Base-by-base conservation (phyloP, 2,113 vertebrate species). In the Pantherophis guttatus region DNA sequence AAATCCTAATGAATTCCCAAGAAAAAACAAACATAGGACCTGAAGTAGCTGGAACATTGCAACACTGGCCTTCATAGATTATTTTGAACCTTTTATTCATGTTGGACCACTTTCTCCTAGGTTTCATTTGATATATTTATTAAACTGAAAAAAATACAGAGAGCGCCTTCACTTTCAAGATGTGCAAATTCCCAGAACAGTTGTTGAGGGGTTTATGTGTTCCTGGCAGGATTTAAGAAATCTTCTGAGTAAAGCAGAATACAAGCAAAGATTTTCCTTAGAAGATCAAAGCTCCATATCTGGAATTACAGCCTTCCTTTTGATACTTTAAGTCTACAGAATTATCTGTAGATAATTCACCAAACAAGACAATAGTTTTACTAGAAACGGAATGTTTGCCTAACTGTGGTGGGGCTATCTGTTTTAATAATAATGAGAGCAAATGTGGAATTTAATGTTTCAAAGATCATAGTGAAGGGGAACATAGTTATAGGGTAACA, bases 261-360 rank as follows among this genome's bases (percentile, higher is more conserved):
- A 91, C 94, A 94, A 95, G 94, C 88, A 95, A 95, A 95, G 95
- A 96, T 50, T 96, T 94, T 96, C 95, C 95, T 81, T 96, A 96
- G 95, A 90, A 92, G 87, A 94, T 65, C 50, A 92, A 94, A 95
- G 58, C 94, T 94, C 21, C 90, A 65, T 94, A 94, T 96, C 95
- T 96, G 95, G 92, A 96, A 96, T 96, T 94, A 94, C 93, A 95
- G 95, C 91, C 93, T 90, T 93, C 59, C 89, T 90, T 93, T 95
- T 97, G 96, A 93, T 95, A 95, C 93, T 94, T 95, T 92, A 93
- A 95, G 94, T 94, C 88, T 96, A 95, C 97, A 96, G 95, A 94
- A 94, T 95, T 89, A 95, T 95, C 93, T 96, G 96, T 91, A 94
- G 95, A n/a, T 90, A 96, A 29, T 54, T 95, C 75, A 96, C 95